Conservation (phyloP, 2,113 vertebrate genomes). For the Megaceryle torquata region DNA sequence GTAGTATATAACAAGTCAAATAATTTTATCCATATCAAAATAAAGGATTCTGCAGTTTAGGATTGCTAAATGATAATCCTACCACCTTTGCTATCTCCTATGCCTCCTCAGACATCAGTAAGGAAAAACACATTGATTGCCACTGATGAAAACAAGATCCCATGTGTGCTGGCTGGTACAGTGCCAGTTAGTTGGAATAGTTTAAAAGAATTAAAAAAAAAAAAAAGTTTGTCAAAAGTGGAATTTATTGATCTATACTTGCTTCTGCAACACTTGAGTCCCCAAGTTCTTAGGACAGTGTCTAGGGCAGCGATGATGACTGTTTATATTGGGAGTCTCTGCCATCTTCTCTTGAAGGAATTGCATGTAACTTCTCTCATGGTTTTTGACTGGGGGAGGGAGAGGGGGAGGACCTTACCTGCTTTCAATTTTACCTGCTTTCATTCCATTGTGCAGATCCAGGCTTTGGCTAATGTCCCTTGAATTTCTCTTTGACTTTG, state of each 20-base stretch:
- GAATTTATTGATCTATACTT: background rate
- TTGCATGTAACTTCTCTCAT: background rate
- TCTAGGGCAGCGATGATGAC: background rate
- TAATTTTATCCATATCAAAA: background rate
- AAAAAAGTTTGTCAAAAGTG: background rate
- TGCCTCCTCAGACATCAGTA: background rate
- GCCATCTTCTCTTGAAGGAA: background rate
- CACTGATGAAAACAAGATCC: background rate
- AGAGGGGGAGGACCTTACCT: background rate
- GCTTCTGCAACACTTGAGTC: background rate
- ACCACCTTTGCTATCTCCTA: background rate
- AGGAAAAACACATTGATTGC: background rate
- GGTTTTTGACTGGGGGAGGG: background rate
- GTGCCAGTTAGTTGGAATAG: background rate
- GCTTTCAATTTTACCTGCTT: background rate
- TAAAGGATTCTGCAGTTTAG: background rate
- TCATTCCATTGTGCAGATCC: background rate
- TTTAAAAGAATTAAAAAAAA: background rate
- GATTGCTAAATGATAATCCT: background rate
- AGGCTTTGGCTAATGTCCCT: background rate
- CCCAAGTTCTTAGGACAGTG: background rate
- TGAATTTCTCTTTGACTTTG: background rate
- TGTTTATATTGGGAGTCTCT: background rate
- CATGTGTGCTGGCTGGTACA: background rate
- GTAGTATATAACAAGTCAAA: background rate